Evolutionary conservation across 1,140 invertebrate species (phyloP), one percentile per base, ranked within the genome.

Genomic region (Drosophila jambulina): DNA sequence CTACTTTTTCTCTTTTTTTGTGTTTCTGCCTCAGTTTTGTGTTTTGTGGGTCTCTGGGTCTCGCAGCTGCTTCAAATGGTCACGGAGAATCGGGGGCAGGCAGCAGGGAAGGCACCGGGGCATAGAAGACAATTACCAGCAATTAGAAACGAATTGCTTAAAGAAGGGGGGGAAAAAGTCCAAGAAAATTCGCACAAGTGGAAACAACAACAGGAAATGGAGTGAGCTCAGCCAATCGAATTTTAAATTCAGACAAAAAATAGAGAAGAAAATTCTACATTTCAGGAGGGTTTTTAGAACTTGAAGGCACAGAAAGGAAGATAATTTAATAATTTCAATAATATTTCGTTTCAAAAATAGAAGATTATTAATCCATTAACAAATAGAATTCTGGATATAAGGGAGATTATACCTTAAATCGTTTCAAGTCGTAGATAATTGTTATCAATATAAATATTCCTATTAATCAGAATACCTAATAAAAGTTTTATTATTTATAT

Each of bases 81-180:
- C 67, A 58, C 23, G 34, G 62, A 29, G 61, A 42, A 45, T 19
- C 36, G 13, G 15, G 71, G 48, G 32, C 21, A 27, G 29, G 29
- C 27, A 17, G 48, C 48, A 19, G 27, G 17, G 25, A 27, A 29
- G 17, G 17, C 25, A 19, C 48, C 48, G 38, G 42, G 58, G 21
- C 62, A 57, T 68, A 60, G 49, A 70, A 87, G 84, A 88, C 83
- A 87, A 87, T 87, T 87, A 87, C 83, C 86, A 87, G 85, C 84
- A 88, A 88, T 88, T 88, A 88, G 84, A 90, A 87, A 78, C 87
- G 85, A 87, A 90, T 87, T 90, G 80, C 84, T 87, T 69, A 67
- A 61, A 84, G 68, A 84, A 70, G 2, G 19, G 60, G 61, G 58
- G 58, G 64, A 67, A 74, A 63, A 68, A 63, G 63, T 51, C 21